Conservation (phyloP, 2,113 vertebrate genomes). For the Jacana jacana region DNA sequence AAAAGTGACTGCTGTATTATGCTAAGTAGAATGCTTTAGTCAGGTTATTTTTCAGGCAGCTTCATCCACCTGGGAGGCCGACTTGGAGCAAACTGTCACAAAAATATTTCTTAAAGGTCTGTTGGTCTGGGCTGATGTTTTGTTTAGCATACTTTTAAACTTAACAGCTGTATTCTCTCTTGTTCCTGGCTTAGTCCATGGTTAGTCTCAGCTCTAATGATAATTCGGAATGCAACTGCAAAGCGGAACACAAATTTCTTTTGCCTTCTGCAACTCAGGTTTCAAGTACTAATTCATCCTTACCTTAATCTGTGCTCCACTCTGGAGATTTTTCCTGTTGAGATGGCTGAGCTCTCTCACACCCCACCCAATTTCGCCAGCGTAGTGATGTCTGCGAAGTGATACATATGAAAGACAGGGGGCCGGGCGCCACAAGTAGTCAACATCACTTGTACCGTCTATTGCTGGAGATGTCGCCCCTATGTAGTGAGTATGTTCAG, state of each 20-base stretch:
- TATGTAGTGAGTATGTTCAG: constrained; percentile 48
- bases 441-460: constrained; percentile 70
- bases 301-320: constrained; percentile 77
- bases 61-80: background rate
- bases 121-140: background rate
- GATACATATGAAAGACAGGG: background rate
- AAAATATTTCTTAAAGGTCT: background rate
- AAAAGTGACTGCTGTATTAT: background rate
- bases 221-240: background rate
- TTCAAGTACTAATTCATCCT: background rate
- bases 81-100: background rate
- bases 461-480: constrained; percentile 45
- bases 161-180: background rate
- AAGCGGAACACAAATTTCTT: background rate
- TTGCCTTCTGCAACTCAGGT: background rate
- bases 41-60: background rate
- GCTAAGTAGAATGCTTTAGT: background rate
- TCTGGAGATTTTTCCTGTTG: constrained; percentile 61
- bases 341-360: constrained; percentile 62
- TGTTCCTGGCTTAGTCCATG: background rate
- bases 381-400: constrained; percentile 24
- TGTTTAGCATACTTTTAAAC: background rate
- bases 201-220: background rate
- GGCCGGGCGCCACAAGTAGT: constrained; percentile 69
- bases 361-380: constrained; percentile 78